Evolutionary conservation across 2,888 invertebrate genomes (phyloP), one percentile per base, ranked within the genome.

Genomic region (Mimas tiliae): DNA sequence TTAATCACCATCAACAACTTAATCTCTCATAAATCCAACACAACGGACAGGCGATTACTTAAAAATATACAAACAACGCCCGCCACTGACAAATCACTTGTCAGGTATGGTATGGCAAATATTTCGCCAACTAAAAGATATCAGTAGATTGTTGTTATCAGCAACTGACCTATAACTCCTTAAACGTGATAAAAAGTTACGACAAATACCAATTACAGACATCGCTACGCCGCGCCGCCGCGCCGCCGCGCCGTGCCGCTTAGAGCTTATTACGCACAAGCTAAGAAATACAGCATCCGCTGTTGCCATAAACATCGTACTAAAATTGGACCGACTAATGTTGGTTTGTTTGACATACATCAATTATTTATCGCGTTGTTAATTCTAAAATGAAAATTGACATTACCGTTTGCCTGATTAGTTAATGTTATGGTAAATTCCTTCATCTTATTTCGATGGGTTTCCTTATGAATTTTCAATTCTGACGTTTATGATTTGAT

Each of bases 221-320:
- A 55, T n/a, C 34, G 53, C 53, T 19, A 33, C 33, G 58, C 53
- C 34, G 47, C 33, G 62, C 68, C 67, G 42, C 55, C 34, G 47
- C 45, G 33, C 33, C 34, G 53, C 53, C 34, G 47, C 33, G 62
- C 68, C 67, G 67, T 19, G 42, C 55, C 34, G 47, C 45, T 63
- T 69, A 68, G 66, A 69, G 70, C 67, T 66, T 51, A 74, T 73
- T 75, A 72, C 69, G 69, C 69, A 70, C 69, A 74, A 72, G 76
- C 72, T 74, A 72, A 74, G 75, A 79, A 80, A 84, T 78, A 80
- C 84, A 83, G 84, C 90, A 88, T 93, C 93, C 93, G 91, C 78
- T 83, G 83, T 83, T 83, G 76, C 75, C 76, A 80, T 92, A 92
- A 93, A 93, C 92, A 92, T 82, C 77, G 75, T 79, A 84, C 90